These are phyloP conservation scores for Lepidocyrtoides sp. DNA, from an alignment of 2,888 invertebrate genomes.

Conservation along the genomic window DNA sequence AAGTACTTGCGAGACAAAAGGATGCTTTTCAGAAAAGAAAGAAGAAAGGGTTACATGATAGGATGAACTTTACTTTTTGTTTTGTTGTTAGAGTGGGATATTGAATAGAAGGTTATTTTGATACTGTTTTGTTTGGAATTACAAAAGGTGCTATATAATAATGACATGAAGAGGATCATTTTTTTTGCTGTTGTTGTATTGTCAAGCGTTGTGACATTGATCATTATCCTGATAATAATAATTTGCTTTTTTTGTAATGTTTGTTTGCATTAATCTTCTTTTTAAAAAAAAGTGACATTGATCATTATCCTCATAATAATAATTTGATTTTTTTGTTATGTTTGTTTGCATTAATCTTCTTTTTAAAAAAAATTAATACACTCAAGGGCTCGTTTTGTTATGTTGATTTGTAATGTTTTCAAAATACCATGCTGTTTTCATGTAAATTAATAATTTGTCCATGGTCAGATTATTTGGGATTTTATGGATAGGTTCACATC, in stretches of 20 bases:
- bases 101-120: slow-evolving; percentile 11
- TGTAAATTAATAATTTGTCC: no score
- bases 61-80: neutral
- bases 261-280: neutral
- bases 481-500: no score
- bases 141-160: neutral
- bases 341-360: neutral
- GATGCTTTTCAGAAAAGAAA: neutral
- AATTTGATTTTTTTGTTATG: neutral
- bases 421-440: no score
- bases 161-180: neutral
- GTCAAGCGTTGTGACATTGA: slow-evolving; percentile 32
- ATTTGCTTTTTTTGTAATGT: neutral
- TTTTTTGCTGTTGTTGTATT: neutral
- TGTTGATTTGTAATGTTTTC: neutral
- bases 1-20: slow-evolving; percentile 25
- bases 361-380: neutral
- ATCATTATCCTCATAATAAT: neutral
- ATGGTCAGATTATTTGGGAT: no score
- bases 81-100: neutral
- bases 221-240: neutral
- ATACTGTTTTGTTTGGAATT: neutral
- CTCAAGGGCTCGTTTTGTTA: neutral
- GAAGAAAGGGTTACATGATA: neutral
- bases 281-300: slow-evolving; percentile 25